Conservation (phyloP, 2,797 vertebrate species). For the Silurus lanzhouensis region DNA sequence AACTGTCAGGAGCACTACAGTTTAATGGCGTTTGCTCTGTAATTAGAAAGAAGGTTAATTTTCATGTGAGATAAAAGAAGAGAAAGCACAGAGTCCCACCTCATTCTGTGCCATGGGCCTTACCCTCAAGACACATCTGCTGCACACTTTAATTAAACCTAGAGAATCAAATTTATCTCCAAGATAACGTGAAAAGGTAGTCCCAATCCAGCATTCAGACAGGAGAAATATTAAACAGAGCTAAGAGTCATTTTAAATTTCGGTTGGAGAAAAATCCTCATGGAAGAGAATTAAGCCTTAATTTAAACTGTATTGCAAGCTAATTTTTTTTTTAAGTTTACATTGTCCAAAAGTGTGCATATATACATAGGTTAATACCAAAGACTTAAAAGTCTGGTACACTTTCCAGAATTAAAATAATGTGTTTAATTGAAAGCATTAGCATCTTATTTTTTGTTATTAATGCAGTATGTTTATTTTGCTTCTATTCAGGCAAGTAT, state of each 20-base stretch:
- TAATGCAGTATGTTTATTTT: background rate
- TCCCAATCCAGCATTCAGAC: background rate
- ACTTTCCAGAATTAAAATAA: background rate
- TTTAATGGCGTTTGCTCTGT: constrained; percentile 47
- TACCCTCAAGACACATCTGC: constrained; percentile 54
- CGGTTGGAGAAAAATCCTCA: background rate
- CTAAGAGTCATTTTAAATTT: background rate
- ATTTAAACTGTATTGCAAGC: background rate
- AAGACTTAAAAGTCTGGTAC: background rate
- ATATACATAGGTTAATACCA: background rate
- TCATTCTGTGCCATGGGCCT: constrained; percentile 43
- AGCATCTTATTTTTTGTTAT: background rate
- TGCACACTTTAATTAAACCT: constrained; percentile 53
- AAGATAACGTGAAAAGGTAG: constrained; percentile 15
- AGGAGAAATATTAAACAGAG: background rate
- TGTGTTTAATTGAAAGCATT: background rate
- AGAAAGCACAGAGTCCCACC: constrained; percentile 39
- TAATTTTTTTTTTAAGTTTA: background rate
- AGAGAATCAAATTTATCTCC: constrained; percentile 42
- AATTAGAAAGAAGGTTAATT: constrained; percentile 48
- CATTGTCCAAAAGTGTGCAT: background rate
- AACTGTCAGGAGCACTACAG: constrained; percentile 21
- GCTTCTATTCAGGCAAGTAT: background rate
- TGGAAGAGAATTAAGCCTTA: background rate
- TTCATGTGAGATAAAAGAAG: constrained; percentile 28